Base-by-base conservation (phyloP, 2,113 vertebrate species). In the Cyrtonyx montezumae region DNA sequence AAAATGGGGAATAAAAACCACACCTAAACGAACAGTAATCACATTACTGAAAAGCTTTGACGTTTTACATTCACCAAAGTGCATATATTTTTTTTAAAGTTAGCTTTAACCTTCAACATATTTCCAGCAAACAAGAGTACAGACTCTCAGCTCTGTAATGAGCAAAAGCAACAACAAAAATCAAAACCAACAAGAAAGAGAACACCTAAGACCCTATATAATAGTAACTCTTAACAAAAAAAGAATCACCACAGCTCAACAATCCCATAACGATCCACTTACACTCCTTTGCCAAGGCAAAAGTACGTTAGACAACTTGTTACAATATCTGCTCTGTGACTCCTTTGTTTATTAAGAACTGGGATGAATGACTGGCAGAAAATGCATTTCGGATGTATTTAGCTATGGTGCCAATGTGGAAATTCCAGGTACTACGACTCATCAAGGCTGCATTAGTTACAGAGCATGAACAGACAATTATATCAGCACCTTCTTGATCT, bases 381-480 rank as follows among this genome's bases (percentile, higher is more conserved):
- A 96, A 83, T 18, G 65, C 61, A 65, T 78, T 92, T n/a, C 63
- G 84, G 90, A 90, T 78, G 84, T 74, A 66, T 86, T 82, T 22
- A 84, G 87, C 90, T 69, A 65, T 2, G 2, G 84, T 56, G 90
- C 91, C 73, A 83, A 42, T 37, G 48, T 16, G 65, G 48, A 95
- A 92, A 92, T 56, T 45, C 20, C 82, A 94, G 87, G 84, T 90
- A 94, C 65, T 91, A 84, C 37, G 49, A 62, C 34, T 85, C 84
- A 80, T 68, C 87, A 84, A 87, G 85, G 73, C 2, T 86, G 61
- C 77, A 81, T 88, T 70, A 94, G 82, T 63, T 83, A 65, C 86
- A 90, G 56, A 93, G 89, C 80, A 58, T 0, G 28, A 70, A 76
- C 1, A 95, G 68, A 77, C 71, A 95, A 87, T 89, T 80, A 56